These are phyloP conservation scores for Genyomyrus donnyi DNA, from an alignment of 2,113 vertebrate genomes.

Conservation along the genomic window DNA sequence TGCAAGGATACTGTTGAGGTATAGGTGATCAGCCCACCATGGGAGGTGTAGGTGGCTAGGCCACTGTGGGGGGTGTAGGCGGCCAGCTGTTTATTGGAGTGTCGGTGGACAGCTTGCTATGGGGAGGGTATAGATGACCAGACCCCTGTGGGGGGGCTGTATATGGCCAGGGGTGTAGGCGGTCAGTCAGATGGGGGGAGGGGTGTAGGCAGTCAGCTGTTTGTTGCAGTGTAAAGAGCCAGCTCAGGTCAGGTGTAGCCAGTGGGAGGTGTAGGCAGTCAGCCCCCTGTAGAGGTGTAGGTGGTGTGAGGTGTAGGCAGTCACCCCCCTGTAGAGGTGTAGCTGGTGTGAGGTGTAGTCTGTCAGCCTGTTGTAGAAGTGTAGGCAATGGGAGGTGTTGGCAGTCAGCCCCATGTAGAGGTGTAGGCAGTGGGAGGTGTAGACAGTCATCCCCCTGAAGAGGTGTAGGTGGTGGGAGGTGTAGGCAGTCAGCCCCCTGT, in stretches of 20 bases:
- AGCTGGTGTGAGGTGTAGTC: too few relatives aligned
- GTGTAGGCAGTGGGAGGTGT: not conserved
- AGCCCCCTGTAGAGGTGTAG: not conserved
- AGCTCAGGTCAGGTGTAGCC: not conserved
- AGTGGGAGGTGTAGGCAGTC: not conserved
- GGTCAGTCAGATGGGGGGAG: too few relatives aligned
- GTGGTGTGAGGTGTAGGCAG: not conserved
- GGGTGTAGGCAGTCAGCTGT: not conserved
- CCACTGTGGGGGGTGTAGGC: not conserved
- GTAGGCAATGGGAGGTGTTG: not conserved
- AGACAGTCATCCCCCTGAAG: not conserved
- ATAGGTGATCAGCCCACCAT: not conserved
- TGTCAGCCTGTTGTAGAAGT: not conserved
- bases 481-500: too few relatives aligned
- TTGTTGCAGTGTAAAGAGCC: not conserved
- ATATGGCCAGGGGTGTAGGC: not conserved
- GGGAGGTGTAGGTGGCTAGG: not conserved
- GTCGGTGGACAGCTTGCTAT: not conserved
- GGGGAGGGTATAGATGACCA: not conserved
- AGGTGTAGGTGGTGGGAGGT: not conserved
- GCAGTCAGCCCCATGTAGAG: not conserved
- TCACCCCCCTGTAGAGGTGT: not conserved
- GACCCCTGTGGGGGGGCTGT: too few relatives aligned
- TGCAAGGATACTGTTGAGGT: not conserved
- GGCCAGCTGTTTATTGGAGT: not conserved